A percentile compares a stretch with the other conserved stretches of the same genome.
Evolutionary conservation across 2,888 invertebrate genomes (phyloP).

Genomic region (Acronicta psi): DNA sequence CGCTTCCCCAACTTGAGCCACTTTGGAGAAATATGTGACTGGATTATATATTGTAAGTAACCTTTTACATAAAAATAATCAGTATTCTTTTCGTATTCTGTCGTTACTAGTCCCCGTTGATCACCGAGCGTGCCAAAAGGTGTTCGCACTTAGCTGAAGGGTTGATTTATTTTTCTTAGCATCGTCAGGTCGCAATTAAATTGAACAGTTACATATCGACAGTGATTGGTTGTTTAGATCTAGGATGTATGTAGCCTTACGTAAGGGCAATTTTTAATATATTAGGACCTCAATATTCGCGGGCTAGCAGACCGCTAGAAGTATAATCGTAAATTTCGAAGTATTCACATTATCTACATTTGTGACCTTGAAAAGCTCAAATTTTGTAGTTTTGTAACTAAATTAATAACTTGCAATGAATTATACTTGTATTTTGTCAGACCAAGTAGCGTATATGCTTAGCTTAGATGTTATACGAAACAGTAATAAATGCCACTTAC

Average conservation of each 20-base stretch:
- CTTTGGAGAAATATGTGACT: slow-evolving; percentile 49
- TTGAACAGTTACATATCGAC: slow-evolving; percentile 78
- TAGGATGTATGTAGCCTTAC: slow-evolving; percentile 57
- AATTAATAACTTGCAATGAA: slow-evolving; percentile 45
- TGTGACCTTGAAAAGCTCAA: slow-evolving; percentile 74
- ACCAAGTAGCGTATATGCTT: slow-evolving; percentile 70
- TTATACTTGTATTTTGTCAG: slow-evolving; percentile 59
- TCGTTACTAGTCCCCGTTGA: slow-evolving; percentile 56
- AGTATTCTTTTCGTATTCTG: slow-evolving; percentile 58
- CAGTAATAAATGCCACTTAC: slow-evolving; percentile 40
- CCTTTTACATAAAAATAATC: slow-evolving; percentile 37
- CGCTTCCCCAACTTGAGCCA: slow-evolving; percentile 24
- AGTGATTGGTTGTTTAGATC: slow-evolving; percentile 70
- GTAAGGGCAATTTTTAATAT: slow-evolving; percentile 35
- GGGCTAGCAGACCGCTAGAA: slow-evolving; percentile 40
- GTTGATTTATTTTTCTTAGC: slow-evolving; percentile 74
- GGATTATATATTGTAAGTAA: slow-evolving; percentile 53
- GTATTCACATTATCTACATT: slow-evolving; percentile 47
- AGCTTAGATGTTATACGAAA: slow-evolving; percentile 54
- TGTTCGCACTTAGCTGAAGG: slow-evolving; percentile 58
- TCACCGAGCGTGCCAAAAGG: slow-evolving; percentile 64
- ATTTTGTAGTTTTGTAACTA: slow-evolving; percentile 75
- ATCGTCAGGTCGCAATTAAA: slow-evolving; percentile 54
- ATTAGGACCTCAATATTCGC: slow-evolving; percentile 39
- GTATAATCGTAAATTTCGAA: slow-evolving; percentile 44